Base-by-base conservation (phyloP, 2,113 vertebrate species). In the Vidua chalybeata region DNA sequence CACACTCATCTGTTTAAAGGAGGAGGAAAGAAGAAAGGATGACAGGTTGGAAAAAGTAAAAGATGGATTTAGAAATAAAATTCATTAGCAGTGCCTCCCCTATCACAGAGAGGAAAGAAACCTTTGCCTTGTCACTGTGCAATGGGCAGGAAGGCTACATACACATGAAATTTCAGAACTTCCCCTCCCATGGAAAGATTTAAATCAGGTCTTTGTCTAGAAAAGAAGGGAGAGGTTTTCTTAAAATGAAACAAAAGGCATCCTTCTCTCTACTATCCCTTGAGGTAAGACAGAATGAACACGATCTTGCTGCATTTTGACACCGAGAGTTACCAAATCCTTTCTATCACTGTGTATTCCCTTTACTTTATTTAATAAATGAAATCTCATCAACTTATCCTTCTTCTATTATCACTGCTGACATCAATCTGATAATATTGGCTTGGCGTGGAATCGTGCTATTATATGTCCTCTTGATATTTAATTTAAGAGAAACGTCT, bases 341-440 rank as follows among this genome's bases (percentile, higher is more conserved):
- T 94, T 82, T 61, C 73, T 87, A 94, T 93, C 88, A 83, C 94
- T 43, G 69, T 16, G 2, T 83, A 90, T 95, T 85, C 93, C 90
- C 96, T 87, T 95, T 87, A 92, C 96, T 97, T 97, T 97, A 98
- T 95, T 97, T 97, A 97, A 97, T 98, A 98, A 98, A 97, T 94
- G 96, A 97, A 98, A 98, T 97, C 97, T 96, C 97, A 98, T 97
- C 98, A 98, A 97, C 97, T 97, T 98, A 97, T 97, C 97, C 96
- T 97, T 98, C 97, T 97, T 96, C 97, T 96, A 95, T 97, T 97
- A 98, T 98, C 97, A 97, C 93, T 93, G 94, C 97, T 96, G 97
- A 97, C 97, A 98, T 98, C 98, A 98, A 98, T 98, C 97, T 98
- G 98, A 98, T 98, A 97, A 98, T 98, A 97, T 97, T 97, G 97